phyloP scores from a whole-genome alignment of 1,140 invertebrate genomes.

The Lethocerus indicus region DNA sequence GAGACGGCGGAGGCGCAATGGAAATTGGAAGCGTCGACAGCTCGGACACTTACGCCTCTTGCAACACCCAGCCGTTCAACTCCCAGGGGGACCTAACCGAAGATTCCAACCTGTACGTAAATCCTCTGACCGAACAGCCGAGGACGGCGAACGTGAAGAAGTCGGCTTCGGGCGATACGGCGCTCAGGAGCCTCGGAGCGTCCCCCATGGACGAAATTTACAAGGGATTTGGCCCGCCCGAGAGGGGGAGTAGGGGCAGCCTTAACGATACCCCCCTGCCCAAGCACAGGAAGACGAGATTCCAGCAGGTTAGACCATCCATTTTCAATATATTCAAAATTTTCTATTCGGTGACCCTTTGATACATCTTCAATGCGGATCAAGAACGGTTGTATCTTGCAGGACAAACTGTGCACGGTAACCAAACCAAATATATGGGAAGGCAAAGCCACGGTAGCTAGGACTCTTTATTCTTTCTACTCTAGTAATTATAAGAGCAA shows the following conservation, averaged over 20 bases:
- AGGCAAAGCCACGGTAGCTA: too few species aligned
- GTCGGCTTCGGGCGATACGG: constrained; percentile 58
- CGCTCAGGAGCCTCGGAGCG: constrained; percentile 32
- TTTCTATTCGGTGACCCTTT: too few species aligned
- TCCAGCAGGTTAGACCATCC: constrained; percentile 37
- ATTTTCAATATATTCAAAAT: too few species aligned
- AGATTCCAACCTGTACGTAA: constrained; percentile 74
- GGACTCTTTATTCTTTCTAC: too few species aligned
- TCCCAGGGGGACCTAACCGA: constrained; percentile 52
- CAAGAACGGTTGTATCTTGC: too few species aligned
- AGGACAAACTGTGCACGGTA: too few species aligned
- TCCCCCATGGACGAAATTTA: too few species aligned
- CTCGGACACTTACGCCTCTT: constrained; percentile 87
- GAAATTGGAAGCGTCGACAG: constrained; percentile 50
- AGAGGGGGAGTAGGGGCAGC: constrained; percentile 39
- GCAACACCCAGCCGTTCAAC: constrained; percentile 84
- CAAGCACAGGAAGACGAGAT: constrained; percentile 70
- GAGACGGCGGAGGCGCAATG: constrained; percentile 16
- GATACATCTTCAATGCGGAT: too few species aligned
- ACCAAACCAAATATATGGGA: too few species aligned
- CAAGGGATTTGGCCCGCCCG: constrained; percentile 29
- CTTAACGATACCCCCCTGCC: constrained; percentile 50
- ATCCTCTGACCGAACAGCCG: constrained; percentile 49
- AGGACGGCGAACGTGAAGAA: constrained; percentile 38
- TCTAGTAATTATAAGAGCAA: too few species aligned